Evolutionary conservation across 2,888 invertebrate genomes (phyloP).

Genomic region (Drosophila borealis): DNA sequence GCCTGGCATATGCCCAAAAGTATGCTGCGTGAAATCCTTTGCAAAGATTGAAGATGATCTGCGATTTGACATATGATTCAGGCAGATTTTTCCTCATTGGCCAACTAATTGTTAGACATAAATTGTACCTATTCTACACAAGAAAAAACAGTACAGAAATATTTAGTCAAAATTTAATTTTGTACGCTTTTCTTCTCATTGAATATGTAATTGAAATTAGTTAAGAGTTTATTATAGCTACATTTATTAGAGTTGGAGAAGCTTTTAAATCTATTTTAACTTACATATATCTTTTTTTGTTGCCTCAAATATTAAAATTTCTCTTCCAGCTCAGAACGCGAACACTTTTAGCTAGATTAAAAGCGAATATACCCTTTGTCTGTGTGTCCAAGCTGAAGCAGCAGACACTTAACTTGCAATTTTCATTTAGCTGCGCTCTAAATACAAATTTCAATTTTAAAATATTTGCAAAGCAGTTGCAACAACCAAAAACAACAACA

Average conservation of each 20-base stretch:
- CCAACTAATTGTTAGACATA: too few relatives aligned
- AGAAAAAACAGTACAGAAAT: too few relatives aligned
- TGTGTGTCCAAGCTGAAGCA: neutral
- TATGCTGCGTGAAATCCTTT: conserved; percentile 2
- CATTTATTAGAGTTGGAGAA: too few relatives aligned
- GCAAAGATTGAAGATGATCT: neutral
- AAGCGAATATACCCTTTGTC: conserved; percentile 1
- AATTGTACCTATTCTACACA: too few relatives aligned
- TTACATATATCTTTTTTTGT: neutral
- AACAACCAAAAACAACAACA: conserved; percentile 15
- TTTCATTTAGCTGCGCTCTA: conserved; percentile 66
- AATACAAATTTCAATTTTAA: conserved; percentile 67
- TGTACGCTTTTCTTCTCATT: too few relatives aligned
- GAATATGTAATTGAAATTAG: too few relatives aligned
- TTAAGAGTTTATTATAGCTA: too few relatives aligned
- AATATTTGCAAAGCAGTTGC: conserved; percentile 57
- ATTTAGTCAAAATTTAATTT: too few relatives aligned
- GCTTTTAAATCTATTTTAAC: too few relatives aligned
- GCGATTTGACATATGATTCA: neutral
- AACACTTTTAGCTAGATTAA: too few relatives aligned
- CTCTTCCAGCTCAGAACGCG: neutral
- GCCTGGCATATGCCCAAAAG: neutral
- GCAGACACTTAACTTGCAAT: conserved; percentile 39
- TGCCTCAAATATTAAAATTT: neutral
- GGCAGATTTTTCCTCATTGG: neutral